Evolutionary conservation across 1,140 invertebrate genomes (phyloP).

Genomic region (Drosophila miranda): DNA sequence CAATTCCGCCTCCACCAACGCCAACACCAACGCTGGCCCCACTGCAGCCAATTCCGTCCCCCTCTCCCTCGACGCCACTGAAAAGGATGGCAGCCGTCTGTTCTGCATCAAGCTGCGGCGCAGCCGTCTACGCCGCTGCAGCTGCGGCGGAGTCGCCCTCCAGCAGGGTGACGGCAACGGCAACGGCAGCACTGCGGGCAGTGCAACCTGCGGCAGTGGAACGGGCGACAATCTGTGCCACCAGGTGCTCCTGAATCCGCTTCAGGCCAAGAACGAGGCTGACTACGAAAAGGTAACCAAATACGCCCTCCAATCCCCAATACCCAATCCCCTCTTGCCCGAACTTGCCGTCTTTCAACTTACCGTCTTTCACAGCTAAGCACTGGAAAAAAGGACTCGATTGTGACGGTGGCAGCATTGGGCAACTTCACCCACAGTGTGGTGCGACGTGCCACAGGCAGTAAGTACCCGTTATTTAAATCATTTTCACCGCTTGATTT

Average conservation of each 20-base stretch:
- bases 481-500: neutral
- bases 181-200: slow-evolving; percentile 68
- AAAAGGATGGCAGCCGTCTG: slow-evolving; percentile 75
- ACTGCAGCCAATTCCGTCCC: slow-evolving; percentile 31
- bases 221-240: slow-evolving; percentile 70
- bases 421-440: slow-evolving; percentile 80
- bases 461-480: slow-evolving; percentile 61
- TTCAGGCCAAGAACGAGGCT: slow-evolving; percentile 76
- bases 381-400: slow-evolving; percentile 81
- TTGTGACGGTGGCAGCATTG: slow-evolving; percentile 79
- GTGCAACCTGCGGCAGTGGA: slow-evolving; percentile 41
- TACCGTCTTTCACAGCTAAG: slow-evolving; percentile 59
- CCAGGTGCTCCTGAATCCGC: slow-evolving; percentile 76
- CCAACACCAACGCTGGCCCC: slow-evolving; percentile 11
- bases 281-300: slow-evolving; percentile 79
- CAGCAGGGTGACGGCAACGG: slow-evolving; percentile 68
- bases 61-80: slow-evolving; percentile 59
- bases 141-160: slow-evolving; percentile 62
- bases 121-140: slow-evolving; percentile 72
- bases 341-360: neutral
- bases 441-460: slow-evolving; percentile 78
- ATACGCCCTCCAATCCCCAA: slow-evolving; percentile 2
- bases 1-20: slow-evolving; percentile 35
- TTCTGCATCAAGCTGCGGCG: slow-evolving; percentile 79
- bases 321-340: no score